A percentile compares a stretch with the other conserved stretches of the same genome.
Conservation (phyloP, 2,888 invertebrate species). For the Cryptocheilus praepositus region DNA sequence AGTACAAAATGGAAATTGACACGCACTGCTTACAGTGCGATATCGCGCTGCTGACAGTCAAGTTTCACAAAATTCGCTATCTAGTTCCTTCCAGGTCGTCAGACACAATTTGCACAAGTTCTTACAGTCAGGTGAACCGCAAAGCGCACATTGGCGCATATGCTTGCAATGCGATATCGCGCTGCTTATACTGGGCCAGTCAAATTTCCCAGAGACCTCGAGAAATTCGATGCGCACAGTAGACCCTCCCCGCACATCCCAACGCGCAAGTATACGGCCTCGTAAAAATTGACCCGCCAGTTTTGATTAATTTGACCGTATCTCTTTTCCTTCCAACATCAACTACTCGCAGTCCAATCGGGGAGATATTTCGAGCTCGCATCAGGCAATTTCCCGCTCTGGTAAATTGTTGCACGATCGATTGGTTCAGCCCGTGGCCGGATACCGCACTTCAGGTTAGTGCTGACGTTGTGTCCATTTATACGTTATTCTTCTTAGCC, state of each 20-base stretch:
- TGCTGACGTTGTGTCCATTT: constrained; percentile 11
- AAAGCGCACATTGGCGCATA: too few species aligned
- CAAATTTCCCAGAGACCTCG: too few species aligned
- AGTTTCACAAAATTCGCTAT: constrained; percentile 91
- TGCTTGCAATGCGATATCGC: background rate
- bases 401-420: constrained; percentile 94
- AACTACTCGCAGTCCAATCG: constrained; percentile 82
- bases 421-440: constrained; percentile 96
- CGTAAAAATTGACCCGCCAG: constrained; percentile 8
- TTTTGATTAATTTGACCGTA: constrained; percentile 7
- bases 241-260: too few species aligned
- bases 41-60: too few species aligned
- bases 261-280: too few species aligned
- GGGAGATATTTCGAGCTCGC: constrained; percentile 86
- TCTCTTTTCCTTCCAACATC: background rate
- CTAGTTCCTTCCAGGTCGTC: constrained; percentile 88
- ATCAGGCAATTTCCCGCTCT: constrained; percentile 92
- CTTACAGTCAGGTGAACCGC: constrained; percentile 83
- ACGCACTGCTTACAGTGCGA: too few species aligned
- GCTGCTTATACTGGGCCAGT: background rate
- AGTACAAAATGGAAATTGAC: too few species aligned
- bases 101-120: constrained; percentile 89
- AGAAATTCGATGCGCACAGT: too few species aligned
- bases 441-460: constrained; percentile 86
- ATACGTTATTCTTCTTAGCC: too few species aligned